Percentiles rank a stretch among this genome's conserved stretches.
Evolutionary conservation across 2,113 vertebrate genomes (phyloP).

Genomic region (Odobenus rosmarus): DNA sequence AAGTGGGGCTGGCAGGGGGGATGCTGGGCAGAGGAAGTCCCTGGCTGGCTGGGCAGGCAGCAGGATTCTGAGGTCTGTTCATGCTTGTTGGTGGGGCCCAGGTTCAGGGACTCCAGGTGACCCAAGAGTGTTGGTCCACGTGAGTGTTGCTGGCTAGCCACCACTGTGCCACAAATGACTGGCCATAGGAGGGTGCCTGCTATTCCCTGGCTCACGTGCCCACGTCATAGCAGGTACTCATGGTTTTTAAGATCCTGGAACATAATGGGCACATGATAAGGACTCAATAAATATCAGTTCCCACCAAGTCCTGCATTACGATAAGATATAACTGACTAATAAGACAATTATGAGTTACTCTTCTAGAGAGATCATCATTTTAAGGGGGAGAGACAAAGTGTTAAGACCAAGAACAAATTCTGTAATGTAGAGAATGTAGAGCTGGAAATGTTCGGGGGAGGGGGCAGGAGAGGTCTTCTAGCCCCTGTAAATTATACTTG

Average conservation of each 20-base stretch:
- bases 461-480: not conserved
- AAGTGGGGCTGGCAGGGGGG: too few relatives aligned
- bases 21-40: not conserved
- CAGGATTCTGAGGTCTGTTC: not conserved
- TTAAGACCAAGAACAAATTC: not conserved
- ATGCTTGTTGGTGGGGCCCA: not conserved
- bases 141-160: not conserved
- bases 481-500: not conserved
- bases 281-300: not conserved
- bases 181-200: not conserved
- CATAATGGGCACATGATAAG: not conserved
- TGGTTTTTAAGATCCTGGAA: not conserved
- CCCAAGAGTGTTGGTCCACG: not conserved
- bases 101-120: not conserved
- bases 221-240: not conserved
- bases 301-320: not conserved
- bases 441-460: not conserved
- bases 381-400: not conserved
- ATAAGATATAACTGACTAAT: not conserved
- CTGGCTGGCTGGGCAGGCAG: not conserved
- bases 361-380: not conserved
- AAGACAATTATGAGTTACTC: not conserved
- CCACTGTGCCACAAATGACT: not conserved
- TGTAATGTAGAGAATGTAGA: not conserved
- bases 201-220: not conserved